Conservation (phyloP, 2,797 vertebrate species). For the Malacoraja senta region DNA sequence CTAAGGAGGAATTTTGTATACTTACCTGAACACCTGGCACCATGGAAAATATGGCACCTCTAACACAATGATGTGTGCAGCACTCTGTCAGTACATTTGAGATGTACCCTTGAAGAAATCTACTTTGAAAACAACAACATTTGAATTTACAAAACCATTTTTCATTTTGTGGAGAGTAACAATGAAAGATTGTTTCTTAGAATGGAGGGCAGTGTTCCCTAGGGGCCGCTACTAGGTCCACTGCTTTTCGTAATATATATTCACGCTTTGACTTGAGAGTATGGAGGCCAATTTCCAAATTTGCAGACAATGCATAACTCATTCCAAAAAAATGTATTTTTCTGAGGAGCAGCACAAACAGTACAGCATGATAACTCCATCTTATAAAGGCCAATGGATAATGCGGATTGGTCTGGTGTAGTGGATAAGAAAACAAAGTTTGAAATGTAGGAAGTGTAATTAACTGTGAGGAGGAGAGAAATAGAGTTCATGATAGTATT, state of each 20-base stretch:
- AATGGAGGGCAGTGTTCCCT: no score
- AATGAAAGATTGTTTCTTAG: not conserved
- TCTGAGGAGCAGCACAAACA: not conserved
- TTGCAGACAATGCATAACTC: not conserved
- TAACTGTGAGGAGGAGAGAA: not conserved
- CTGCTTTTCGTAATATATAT: no score
- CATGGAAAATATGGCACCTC: not conserved
- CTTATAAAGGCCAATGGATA: not conserved
- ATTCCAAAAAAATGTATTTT: not conserved
- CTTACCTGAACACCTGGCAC: not conserved
- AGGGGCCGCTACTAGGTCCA: no score
- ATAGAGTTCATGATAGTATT: not conserved
- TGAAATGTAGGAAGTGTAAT: no score
- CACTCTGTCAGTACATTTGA: not conserved
- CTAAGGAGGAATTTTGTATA: not conserved
- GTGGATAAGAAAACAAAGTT: not conserved
- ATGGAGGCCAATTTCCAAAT: not conserved
- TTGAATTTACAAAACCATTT: not conserved
- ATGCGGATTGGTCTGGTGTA: no score
- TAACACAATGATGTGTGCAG: not conserved
- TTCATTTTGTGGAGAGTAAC: not conserved
- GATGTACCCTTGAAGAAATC: not conserved
- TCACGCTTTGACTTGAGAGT: not conserved
- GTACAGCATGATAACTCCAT: not conserved
- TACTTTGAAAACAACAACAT: not conserved